Conservation (phyloP, 2,113 vertebrate genomes). For the Tympanuchus pallidicinctus region DNA sequence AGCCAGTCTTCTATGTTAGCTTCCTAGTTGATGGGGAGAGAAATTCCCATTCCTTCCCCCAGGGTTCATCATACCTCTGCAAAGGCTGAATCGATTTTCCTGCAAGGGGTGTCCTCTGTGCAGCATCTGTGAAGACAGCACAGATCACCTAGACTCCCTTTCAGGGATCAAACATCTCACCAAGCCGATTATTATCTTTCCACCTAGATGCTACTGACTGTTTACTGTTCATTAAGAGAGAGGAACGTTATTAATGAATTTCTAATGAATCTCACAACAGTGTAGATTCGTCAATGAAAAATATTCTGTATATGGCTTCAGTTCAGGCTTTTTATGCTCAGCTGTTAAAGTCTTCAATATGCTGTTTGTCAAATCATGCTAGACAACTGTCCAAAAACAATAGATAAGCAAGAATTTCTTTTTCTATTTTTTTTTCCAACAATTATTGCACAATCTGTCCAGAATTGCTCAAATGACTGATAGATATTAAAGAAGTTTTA, state of each 20-base stretch:
- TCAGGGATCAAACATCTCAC: not conserved
- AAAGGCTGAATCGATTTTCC: not conserved
- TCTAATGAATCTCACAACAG: not conserved
- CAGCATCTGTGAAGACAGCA: not conserved
- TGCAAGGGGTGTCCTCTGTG: not conserved
- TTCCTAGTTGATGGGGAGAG: not conserved
- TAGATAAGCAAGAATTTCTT: accelerated
- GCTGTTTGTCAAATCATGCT: not conserved
- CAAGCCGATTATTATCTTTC: not conserved
- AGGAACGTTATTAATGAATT: not conserved
- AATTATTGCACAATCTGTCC: conserved; percentile 8
- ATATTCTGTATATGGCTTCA: not conserved
- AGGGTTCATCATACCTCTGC: not conserved
- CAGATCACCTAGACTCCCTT: not conserved
- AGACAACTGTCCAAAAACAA: conserved; percentile 10
- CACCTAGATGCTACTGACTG: not conserved
- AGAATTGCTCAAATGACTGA: not conserved
- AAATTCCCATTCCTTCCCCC: not conserved
- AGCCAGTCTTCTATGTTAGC: not conserved
- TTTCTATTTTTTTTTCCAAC: not conserved
- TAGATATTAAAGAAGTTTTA: not conserved
- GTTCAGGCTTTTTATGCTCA: not conserved
- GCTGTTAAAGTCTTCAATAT: not conserved
- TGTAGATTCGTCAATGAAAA: not conserved
- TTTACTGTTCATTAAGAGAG: not conserved